Conservation (phyloP, 2,888 invertebrate species). For the Lithophane ornitopus region DNA sequence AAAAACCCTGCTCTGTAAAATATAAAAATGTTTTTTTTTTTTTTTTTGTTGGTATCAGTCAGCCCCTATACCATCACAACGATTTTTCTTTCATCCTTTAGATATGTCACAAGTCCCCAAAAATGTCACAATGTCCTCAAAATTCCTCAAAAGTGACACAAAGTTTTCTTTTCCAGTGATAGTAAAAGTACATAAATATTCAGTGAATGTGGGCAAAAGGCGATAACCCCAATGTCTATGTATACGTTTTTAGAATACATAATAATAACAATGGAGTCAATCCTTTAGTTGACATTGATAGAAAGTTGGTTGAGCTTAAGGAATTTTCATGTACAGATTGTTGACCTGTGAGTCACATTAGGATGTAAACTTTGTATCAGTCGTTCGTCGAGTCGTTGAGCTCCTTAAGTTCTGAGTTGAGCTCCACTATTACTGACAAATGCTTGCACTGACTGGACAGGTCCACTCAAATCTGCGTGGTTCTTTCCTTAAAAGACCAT, state of each 20-base stretch:
- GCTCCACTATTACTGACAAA: too few species aligned
- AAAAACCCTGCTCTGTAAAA: not conserved
- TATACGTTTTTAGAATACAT: constrained; percentile 39
- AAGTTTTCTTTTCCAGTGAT: constrained; percentile 44
- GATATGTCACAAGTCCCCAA: too few species aligned
- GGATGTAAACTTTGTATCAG: not conserved
- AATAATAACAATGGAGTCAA: constrained; percentile 12
- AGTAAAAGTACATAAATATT: constrained; percentile 63
- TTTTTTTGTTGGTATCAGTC: too few species aligned
- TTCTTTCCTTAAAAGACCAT: too few species aligned
- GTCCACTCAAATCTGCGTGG: too few species aligned
- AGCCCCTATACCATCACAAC: too few species aligned
- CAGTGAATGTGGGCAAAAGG: constrained; percentile 33
- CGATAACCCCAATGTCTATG: constrained; percentile 51
- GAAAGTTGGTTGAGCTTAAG: constrained; percentile 44
- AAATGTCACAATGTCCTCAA: constrained; percentile 10
- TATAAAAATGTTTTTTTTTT: too few species aligned
- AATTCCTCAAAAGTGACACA: constrained; percentile 27
- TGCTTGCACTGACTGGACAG: too few species aligned
- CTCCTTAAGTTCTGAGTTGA: too few species aligned
- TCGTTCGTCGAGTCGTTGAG: too few species aligned
- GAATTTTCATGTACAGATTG: constrained; percentile 22
- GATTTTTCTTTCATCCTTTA: too few species aligned
- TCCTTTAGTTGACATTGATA: constrained; percentile 31
- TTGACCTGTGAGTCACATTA: constrained; percentile 23